Conservation (phyloP, 2,797 vertebrate genomes). For the Chloroceryle inda region DNA sequence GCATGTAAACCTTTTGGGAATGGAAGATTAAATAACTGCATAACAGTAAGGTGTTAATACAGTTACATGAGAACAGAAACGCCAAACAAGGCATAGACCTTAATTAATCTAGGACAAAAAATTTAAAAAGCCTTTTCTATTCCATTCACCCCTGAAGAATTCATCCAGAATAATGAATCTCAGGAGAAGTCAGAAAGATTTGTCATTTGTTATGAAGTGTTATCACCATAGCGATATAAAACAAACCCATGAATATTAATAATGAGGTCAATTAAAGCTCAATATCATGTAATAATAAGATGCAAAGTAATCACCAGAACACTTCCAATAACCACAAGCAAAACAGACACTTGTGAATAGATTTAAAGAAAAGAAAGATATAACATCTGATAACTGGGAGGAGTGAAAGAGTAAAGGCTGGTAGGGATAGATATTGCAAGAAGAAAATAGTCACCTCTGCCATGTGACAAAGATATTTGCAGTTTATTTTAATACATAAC, state of each 20-base stretch:
- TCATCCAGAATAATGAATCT: neutral
- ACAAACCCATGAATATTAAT: neutral
- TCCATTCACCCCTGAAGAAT: neutral
- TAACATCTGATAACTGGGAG: neutral
- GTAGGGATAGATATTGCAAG: neutral
- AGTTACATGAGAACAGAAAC: neutral
- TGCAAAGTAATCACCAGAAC: neutral
- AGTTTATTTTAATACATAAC: neutral
- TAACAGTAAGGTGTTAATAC: neutral
- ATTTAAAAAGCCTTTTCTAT: neutral
- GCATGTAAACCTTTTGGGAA: neutral
- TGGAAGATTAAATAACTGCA: neutral
- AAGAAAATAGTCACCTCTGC: neutral
- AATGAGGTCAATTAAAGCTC: neutral
- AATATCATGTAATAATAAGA: neutral
- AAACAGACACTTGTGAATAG: neutral
- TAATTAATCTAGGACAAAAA: neutral
- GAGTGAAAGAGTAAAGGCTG: rapidly evolving
- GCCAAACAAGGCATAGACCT: neutral
- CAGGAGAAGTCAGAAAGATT: neutral
- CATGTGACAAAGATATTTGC: neutral
- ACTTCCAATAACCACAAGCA: neutral
- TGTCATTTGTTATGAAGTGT: neutral
- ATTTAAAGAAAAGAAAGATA: neutral
- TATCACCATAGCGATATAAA: neutral